phyloP scores from a whole-genome alignment of 2,113 vertebrate genomes.

The Calidris pugnax region DNA sequence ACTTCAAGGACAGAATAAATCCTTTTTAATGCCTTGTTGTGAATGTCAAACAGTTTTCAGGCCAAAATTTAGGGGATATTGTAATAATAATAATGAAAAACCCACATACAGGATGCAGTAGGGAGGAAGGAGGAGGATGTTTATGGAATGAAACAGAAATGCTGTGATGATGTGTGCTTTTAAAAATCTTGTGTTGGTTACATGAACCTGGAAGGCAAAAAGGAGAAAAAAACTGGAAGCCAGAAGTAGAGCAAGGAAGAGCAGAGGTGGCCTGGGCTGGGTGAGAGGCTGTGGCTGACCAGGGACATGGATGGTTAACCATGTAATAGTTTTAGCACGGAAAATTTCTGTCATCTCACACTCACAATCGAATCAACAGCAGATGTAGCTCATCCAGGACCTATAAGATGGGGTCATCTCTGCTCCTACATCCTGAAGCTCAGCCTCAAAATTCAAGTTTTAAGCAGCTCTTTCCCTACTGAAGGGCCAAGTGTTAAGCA shows the following conservation, averaged over 20 bases:
- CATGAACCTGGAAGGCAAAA: neutral
- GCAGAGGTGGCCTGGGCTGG: neutral
- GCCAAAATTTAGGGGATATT: neutral
- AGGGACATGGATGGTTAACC: neutral
- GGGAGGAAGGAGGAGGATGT: neutral
- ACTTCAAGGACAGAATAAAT: slow-evolving; percentile 28
- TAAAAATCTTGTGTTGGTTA: neutral
- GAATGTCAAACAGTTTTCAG: slow-evolving; percentile 20
- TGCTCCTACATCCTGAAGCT: neutral
- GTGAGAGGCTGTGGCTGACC: neutral
- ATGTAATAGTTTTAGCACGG: neutral
- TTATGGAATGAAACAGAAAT: neutral
- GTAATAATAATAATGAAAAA: neutral
- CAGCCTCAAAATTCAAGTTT: neutral
- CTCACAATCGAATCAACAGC: neutral
- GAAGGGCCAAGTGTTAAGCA: neutral
- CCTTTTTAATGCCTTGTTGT: slow-evolving; percentile 8
- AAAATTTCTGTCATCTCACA: neutral
- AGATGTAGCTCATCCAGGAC: neutral
- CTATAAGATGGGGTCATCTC: neutral
- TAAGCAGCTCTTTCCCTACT: neutral
- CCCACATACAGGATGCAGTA: neutral
- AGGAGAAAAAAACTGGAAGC: neutral
- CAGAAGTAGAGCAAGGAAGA: neutral
- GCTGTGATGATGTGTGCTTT: neutral